A percentile compares a stretch with the other conserved stretches of the same genome.
Evolutionary conservation across 2,113 vertebrate species (phyloP).

Genomic region (Dasyurus viverrinus): DNA sequence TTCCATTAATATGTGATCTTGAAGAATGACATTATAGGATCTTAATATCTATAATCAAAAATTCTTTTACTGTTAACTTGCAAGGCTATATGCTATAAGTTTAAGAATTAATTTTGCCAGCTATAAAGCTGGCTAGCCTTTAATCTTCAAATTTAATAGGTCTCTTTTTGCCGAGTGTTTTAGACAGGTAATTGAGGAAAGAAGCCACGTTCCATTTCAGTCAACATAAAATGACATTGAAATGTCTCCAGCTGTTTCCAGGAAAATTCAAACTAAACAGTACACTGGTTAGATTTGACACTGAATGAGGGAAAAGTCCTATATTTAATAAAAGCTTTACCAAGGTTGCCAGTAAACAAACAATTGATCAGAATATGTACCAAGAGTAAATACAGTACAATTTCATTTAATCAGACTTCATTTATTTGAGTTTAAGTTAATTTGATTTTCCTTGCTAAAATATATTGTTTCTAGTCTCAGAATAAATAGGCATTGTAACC

Average conservation of each 20-base stretch:
- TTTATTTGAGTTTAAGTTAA: background rate
- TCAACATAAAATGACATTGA: slow-evolving; percentile 79
- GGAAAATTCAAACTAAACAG: slow-evolving; percentile 62
- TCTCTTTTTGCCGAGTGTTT: slow-evolving; percentile 72
- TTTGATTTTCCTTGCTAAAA: background rate
- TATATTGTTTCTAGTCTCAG: background rate
- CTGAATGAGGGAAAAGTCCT: slow-evolving; percentile 41
- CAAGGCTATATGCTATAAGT: slow-evolving; percentile 76
- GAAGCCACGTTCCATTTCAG: slow-evolving; percentile 60
- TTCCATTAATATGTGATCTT: slow-evolving; percentile 75
- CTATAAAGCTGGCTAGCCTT: slow-evolving; percentile 72
- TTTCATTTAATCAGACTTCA: background rate
- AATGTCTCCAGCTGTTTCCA: slow-evolving; percentile 52
- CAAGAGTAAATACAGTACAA: background rate
- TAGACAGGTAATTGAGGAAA: slow-evolving; percentile 73
- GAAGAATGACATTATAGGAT: slow-evolving; percentile 75
- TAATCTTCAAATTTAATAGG: slow-evolving; percentile 72
- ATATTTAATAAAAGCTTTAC: slow-evolving; percentile 13
- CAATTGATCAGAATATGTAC: background rate
- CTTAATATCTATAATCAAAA: slow-evolving; percentile 76
- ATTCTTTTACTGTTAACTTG: slow-evolving; percentile 74
- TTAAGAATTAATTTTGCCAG: slow-evolving; percentile 78
- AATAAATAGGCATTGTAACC: background rate
- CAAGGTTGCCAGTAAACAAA: slow-evolving; percentile 34
- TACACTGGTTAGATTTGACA: slow-evolving; percentile 45